These are phyloP conservation scores for Clitarchus hookeri DNA, from an alignment of 2,888 invertebrate genomes.

Conservation along the genomic window DNA sequence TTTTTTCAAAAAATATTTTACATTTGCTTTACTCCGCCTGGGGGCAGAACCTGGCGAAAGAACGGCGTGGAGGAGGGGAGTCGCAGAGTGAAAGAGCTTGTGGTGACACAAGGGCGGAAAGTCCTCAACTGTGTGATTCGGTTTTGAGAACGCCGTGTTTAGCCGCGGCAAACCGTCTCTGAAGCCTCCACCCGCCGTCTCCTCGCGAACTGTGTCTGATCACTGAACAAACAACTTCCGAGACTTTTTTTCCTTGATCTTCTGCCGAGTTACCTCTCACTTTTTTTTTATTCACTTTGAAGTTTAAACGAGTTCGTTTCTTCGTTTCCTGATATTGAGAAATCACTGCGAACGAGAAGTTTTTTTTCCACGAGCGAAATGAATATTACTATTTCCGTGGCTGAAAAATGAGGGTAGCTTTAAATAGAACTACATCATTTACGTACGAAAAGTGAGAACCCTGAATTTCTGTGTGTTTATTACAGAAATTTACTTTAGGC, in stretches of 20 bases:
- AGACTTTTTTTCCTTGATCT: not conserved
- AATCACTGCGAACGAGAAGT: not conserved
- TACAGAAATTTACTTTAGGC: too few species aligned
- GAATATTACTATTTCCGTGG: not conserved
- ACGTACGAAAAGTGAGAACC: too few species aligned
- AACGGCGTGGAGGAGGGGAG: not conserved
- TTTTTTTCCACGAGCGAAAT: not conserved
- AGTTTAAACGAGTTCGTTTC: not conserved
- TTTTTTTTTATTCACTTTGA: not conserved
- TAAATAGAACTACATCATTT: too few species aligned
- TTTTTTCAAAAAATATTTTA: too few species aligned
- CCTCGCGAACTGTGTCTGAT: not conserved
- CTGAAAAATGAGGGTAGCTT: too few species aligned
- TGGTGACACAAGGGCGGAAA: not conserved
- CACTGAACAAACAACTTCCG: not conserved
- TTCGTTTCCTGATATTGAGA: not conserved
- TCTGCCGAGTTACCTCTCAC: not conserved
- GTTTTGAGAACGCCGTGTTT: not conserved
- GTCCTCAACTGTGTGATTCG: not conserved
- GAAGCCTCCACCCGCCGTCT: not conserved
- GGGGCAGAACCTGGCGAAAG: not conserved
- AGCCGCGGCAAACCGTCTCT: not conserved
- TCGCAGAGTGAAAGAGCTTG: not conserved
- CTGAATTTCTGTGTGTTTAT: too few species aligned
- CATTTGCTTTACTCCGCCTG: too few species aligned